Conservation (phyloP, 2,888 invertebrate species). For the Brachycybe producta region DNA sequence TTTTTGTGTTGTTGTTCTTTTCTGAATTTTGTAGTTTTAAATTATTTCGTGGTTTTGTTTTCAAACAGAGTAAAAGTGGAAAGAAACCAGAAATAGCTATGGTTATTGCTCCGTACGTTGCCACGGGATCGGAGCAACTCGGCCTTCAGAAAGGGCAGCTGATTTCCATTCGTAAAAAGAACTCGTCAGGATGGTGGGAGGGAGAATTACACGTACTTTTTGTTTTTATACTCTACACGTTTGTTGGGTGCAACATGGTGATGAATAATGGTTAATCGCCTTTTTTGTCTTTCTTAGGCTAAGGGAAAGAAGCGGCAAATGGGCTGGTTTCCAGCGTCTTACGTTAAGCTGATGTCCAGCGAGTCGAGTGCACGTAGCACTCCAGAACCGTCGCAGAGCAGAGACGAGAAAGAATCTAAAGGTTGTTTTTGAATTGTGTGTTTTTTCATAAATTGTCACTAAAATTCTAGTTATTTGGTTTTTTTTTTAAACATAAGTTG, state of each 20-base stretch:
- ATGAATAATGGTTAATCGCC: too few species aligned
- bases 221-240: too few species aligned
- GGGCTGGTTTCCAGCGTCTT: constrained; percentile 99
- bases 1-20: background rate
- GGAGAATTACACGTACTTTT: constrained; percentile 74
- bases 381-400: constrained; percentile 26
- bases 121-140: constrained; percentile 80
- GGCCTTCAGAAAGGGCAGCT: constrained; percentile 80
- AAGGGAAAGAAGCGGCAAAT: constrained; percentile 76
- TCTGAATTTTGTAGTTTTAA: background rate
- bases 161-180: constrained; percentile 91
- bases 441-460: too few species aligned
- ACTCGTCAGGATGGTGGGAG: constrained; percentile 99
- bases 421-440: too few species aligned
- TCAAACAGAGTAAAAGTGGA: constrained; percentile 37
- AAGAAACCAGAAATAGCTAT: constrained; percentile 85
- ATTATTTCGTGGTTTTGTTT: background rate
- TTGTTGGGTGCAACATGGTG: too few species aligned
- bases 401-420: background rate
- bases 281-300: constrained; percentile 32
- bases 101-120: constrained; percentile 83
- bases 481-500: too few species aligned
- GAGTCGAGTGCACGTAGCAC: constrained; percentile 30
- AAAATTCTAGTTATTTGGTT: too few species aligned
- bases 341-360: constrained; percentile 55